Percentiles rank a stretch among this genome's conserved stretches.
Evolutionary conservation across 2,113 vertebrate genomes (phyloP).

Genomic region (Neogale vison): DNA sequence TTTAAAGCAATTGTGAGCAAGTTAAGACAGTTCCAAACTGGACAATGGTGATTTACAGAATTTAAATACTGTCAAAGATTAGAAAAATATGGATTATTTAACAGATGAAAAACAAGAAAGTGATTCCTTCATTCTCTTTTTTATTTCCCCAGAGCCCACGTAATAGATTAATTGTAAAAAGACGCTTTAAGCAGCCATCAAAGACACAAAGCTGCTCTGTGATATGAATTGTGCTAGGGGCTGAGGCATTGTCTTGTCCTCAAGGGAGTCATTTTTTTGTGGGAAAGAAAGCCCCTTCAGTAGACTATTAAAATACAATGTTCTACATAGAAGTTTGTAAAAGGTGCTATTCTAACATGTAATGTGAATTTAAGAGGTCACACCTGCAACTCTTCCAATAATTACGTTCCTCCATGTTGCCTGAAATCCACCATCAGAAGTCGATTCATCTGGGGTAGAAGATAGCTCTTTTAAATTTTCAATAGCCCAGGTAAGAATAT

Average conservation of each 20-base stretch:
- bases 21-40: background rate
- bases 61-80: background rate
- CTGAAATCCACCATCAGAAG: background rate
- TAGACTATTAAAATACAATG: background rate
- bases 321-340: background rate
- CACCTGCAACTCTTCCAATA: background rate
- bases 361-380: constrained; percentile 25
- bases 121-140: constrained; percentile 23
- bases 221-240: background rate
- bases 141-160: background rate
- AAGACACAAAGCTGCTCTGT: background rate
- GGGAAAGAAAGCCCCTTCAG: background rate
- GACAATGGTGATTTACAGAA: background rate
- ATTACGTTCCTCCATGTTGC: background rate
- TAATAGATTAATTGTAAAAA: constrained; percentile 45
- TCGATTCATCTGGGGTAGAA: background rate
- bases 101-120: background rate
- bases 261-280: constrained; percentile 13
- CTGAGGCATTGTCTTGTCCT: background rate
- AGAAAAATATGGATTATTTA: constrained; percentile 37
- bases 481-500: constrained; percentile 15
- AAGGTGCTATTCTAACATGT: background rate
- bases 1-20: background rate
- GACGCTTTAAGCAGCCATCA: background rate
- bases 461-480: background rate